phyloP scores from a whole-genome alignment of 2,113 vertebrate species.

The Psephotus haematonotus region DNA sequence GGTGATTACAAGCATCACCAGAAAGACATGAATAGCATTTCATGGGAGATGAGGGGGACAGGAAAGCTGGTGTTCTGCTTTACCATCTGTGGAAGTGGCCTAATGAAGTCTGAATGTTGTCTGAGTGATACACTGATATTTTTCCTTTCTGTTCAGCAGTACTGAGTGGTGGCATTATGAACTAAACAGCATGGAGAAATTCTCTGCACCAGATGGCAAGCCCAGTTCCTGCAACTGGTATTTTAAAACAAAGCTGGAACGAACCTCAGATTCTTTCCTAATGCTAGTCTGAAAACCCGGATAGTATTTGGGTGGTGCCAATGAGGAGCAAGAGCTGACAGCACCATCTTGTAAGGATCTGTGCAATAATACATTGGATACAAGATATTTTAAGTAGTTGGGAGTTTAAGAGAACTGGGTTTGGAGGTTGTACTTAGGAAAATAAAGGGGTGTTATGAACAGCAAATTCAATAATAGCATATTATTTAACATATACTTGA shows the following conservation, averaged over 20 bases:
- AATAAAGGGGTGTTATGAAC: background rate
- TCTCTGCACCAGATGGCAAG: background rate
- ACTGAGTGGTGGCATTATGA: background rate
- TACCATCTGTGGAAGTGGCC: background rate
- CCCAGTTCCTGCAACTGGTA: background rate
- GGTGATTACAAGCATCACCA: background rate
- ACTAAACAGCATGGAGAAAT: background rate
- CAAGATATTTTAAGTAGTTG: background rate
- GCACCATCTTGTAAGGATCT: background rate
- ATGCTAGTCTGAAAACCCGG: background rate
- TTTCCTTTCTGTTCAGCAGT: background rate
- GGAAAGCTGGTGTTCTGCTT: background rate
- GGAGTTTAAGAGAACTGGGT: background rate
- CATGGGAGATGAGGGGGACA: background rate
- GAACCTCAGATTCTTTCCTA: background rate
- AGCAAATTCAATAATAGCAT: background rate
- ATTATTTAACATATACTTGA: background rate
- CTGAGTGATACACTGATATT: background rate
- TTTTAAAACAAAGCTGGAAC: background rate
- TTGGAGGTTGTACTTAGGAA: background rate
- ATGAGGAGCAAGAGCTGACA: background rate
- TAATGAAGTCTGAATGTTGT: background rate
- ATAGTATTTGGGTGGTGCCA: background rate
- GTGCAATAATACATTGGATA: background rate
- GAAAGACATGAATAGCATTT: background rate